A percentile compares a stretch with the other conserved stretches of the same genome.
Conservation (phyloP, 2,888 invertebrate species). For the Tryphoninae sp. region DNA sequence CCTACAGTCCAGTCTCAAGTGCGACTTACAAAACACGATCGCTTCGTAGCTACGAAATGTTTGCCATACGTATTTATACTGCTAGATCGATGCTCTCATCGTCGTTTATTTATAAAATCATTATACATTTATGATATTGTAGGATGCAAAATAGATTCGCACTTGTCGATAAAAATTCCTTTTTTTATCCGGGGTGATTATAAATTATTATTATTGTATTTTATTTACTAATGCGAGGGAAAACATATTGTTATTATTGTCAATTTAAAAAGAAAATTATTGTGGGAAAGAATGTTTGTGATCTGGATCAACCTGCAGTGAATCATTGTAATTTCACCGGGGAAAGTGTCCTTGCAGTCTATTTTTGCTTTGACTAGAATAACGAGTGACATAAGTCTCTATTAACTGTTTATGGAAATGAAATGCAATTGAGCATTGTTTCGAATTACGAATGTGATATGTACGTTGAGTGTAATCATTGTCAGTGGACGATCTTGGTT, state of each 20-base stretch:
- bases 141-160: too few relatives aligned
- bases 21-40: background rate
- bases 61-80: background rate
- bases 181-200: too few relatives aligned
- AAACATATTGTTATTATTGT: background rate
- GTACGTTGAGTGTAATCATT: too few relatives aligned
- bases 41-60: background rate
- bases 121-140: background rate
- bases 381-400: constrained; percentile 15
- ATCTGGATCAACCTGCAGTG: too few relatives aligned
- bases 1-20: background rate
- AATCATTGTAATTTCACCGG: too few relatives aligned
- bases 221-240: constrained; percentile 1
- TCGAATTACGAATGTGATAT: background rate
- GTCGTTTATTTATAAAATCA: background rate
- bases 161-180: too few relatives aligned
- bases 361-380: background rate
- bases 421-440: constrained; percentile 6
- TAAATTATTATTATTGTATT: background rate
- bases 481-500: too few relatives aligned
- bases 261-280: too few relatives aligned
- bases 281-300: too few relatives aligned
- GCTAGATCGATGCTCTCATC: constrained; percentile 13
- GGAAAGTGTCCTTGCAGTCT: too few relatives aligned
- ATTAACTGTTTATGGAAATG: background rate